A percentile compares a stretch with the other conserved stretches of the same genome.
Evolutionary conservation across 2,113 vertebrate species (phyloP).

Genomic region (Uria aalge): DNA sequence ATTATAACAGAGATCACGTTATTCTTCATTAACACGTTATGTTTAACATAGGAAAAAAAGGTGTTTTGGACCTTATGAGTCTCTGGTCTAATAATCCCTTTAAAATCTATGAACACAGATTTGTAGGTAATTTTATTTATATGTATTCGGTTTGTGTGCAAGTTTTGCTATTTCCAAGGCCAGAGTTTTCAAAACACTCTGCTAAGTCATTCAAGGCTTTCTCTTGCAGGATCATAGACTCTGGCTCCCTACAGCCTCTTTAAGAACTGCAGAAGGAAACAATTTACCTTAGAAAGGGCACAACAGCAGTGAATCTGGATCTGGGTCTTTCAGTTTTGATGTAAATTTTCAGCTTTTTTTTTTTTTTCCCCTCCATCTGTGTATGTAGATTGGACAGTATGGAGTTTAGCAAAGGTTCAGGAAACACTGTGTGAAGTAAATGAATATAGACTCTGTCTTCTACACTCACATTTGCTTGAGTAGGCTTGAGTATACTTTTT

Average conservation of each 20-base stretch:
- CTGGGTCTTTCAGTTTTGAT: not conserved
- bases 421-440: not conserved
- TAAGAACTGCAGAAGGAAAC: not conserved
- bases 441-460: not conserved
- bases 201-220: not conserved
- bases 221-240: not conserved
- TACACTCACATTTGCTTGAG: not conserved
- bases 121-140: not conserved
- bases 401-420: not conserved
- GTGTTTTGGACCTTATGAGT: accelerated
- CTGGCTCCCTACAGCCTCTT: not conserved
- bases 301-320: not conserved
- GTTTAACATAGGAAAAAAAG: not conserved
- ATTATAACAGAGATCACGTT: not conserved
- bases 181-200: not conserved
- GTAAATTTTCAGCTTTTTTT: not conserved
- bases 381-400: not conserved
- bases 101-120: not conserved
- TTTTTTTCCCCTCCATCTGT: not conserved
- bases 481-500: not conserved
- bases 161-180: not conserved
- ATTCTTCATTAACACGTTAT: not conserved
- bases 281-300: not conserved
- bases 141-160: accelerated
- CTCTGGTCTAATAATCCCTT: not conserved